Conservation (phyloP, 2,888 invertebrate genomes). For the Micoletzkya japonica region DNA sequence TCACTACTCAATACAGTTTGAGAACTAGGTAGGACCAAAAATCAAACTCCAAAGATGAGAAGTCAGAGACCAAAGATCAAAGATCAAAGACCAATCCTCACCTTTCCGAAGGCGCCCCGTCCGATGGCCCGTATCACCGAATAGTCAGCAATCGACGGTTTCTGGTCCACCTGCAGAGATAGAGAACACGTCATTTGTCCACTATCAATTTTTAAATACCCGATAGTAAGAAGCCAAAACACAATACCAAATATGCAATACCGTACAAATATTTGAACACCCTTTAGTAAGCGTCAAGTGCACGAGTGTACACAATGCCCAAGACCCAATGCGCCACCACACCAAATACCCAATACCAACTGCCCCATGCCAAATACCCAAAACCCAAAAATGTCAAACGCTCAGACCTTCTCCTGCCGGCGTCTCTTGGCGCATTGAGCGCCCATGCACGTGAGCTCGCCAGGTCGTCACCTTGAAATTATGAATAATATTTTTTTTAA, state of each 20-base stretch:
- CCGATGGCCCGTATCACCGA: conserved; percentile 83
- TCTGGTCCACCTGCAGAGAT: conserved; percentile 1
- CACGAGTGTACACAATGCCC: too few relatives aligned
- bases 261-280: not conserved
- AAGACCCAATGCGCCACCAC: too few relatives aligned
- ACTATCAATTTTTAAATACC: not conserved
- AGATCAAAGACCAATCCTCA: too few relatives aligned
- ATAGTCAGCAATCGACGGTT: conserved; percentile 70
- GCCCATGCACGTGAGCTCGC: conserved; percentile 12
- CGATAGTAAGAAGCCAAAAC: too few relatives aligned
- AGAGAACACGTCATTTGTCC: not conserved
- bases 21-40: too few relatives aligned
- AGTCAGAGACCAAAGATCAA: too few relatives aligned
- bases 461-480: not conserved
- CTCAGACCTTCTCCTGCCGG: not conserved
- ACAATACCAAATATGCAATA: not conserved
- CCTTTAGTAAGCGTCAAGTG: not conserved
- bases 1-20: too few relatives aligned
- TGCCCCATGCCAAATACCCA: too few relatives aligned
- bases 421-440: conserved; percentile 26
- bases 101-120: conserved; percentile 85
- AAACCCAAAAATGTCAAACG: too few relatives aligned
- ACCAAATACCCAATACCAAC: too few relatives aligned
- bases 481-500: too few relatives aligned
- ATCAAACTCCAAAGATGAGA: too few relatives aligned